phyloP scores from a whole-genome alignment of 2,888 invertebrate species.

The Ophion obscuratus region DNA sequence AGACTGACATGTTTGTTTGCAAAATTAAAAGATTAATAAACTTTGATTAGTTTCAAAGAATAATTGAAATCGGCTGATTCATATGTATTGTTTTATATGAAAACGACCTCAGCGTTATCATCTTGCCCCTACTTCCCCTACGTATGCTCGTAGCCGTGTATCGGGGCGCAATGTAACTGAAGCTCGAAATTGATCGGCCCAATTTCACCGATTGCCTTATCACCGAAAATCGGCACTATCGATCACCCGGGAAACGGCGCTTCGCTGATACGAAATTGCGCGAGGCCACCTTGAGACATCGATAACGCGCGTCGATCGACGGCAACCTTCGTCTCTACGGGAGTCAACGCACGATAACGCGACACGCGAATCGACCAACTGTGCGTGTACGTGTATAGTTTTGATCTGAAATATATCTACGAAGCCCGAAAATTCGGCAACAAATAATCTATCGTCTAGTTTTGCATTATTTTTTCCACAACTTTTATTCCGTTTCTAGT shows the following conservation, averaged over 20 bases:
- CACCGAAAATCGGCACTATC: constrained; percentile 43
- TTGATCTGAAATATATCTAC: not conserved
- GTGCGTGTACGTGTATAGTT: not conserved
- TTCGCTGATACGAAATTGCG: constrained; percentile 20
- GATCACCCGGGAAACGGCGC: constrained; percentile 16
- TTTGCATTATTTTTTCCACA: too few species aligned
- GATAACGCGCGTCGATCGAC: constrained; percentile 6
- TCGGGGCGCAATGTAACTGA: too few species aligned
- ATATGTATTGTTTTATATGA: not conserved
- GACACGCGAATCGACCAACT: not conserved
- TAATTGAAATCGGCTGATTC: too few species aligned
- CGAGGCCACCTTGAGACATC: constrained; percentile 15
- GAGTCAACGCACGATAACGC: constrained; percentile 62
- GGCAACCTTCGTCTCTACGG: constrained; percentile 11
- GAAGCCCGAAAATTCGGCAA: too few species aligned
- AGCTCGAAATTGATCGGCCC: constrained; percentile 23
- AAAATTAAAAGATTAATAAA: too few species aligned
- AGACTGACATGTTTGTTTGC: too few species aligned
- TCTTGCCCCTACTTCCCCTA: too few species aligned
- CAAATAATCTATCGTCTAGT: too few species aligned
- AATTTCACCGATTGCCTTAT: constrained; percentile 40
- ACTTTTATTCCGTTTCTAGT: too few species aligned
- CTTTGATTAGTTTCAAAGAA: too few species aligned
- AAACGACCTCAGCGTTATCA: not conserved
- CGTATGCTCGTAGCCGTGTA: not conserved